Evolutionary conservation across 2,888 invertebrate species (phyloP).

Genomic region (Morpho helenor): DNA sequence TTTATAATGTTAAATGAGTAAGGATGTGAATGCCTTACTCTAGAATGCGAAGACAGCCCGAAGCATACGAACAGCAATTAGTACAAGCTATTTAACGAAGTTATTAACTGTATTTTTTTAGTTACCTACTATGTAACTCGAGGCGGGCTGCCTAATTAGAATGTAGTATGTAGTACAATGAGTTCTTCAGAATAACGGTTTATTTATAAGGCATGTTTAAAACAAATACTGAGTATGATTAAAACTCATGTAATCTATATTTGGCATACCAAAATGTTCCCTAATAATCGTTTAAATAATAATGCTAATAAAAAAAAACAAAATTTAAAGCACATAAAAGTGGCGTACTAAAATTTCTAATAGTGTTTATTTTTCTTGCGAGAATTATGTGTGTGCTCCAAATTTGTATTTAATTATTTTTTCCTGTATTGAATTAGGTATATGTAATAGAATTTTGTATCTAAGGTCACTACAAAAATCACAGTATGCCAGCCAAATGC

Average conservation of each 20-base stretch:
- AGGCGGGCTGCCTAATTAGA: constrained; percentile 53
- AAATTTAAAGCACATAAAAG: too few species aligned
- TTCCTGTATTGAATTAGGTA: too few species aligned
- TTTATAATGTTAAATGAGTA: constrained; percentile 23
- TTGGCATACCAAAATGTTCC: too few species aligned
- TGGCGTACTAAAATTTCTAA: too few species aligned
- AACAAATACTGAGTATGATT: not conserved
- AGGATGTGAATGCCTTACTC: constrained; percentile 26
- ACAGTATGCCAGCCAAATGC: too few species aligned
- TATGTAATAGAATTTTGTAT: too few species aligned
- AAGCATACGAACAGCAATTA: constrained; percentile 30
- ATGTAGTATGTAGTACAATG: constrained; percentile 40
- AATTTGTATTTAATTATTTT: too few species aligned
- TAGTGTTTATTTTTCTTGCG: too few species aligned
- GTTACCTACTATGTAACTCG: constrained; percentile 37
- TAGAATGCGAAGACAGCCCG: constrained; percentile 25
- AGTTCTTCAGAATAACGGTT: constrained; percentile 49
- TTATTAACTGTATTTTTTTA: constrained; percentile 43
- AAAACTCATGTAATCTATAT: not conserved
- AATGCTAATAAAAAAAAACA: too few species aligned
- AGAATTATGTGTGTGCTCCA: too few species aligned
- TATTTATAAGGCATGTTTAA: constrained; percentile 34
- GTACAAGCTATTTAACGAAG: constrained; percentile 30
- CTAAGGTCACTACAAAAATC: too few species aligned
- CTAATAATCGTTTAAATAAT: too few species aligned